phyloP scores from a whole-genome alignment of 2,797 vertebrate species.

The Hephaestus fuliginosus region DNA sequence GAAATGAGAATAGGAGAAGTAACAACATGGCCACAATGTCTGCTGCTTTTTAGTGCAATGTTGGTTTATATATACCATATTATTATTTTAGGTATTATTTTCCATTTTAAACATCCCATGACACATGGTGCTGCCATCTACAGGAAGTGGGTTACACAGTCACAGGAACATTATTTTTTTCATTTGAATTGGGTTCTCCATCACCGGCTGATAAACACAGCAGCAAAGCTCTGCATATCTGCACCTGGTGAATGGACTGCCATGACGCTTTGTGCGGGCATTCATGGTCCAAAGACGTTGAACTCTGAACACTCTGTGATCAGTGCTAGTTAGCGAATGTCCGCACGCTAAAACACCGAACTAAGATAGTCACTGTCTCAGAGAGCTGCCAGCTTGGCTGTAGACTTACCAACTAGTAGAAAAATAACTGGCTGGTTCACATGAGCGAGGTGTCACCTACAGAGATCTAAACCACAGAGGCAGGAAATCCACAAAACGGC shows the following conservation, averaged over 20 bases:
- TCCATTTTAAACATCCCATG: neutral
- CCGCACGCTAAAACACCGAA: neutral
- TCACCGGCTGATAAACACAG: neutral
- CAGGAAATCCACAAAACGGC: no score
- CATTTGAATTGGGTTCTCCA: neutral
- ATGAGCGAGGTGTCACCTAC: no score
- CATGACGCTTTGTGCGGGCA: neutral
- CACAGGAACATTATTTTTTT: neutral
- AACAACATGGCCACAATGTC: neutral
- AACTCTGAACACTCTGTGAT: neutral
- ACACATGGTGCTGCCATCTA: neutral
- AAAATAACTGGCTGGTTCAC: no score
- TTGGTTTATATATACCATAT: neutral
- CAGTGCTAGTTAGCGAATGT: neutral
- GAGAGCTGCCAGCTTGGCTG: no score
- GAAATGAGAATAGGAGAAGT: neutral
- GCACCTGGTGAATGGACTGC: neutral
- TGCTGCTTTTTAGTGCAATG: neutral
- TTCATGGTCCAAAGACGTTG: neutral
- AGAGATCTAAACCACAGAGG: no score
- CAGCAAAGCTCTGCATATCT: neutral
- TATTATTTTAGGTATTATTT: neutral
- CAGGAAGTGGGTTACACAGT: neutral
- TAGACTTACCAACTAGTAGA: no score
- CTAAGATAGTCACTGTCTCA: neutral